phyloP scores from a whole-genome alignment of 1,140 invertebrate genomes.

The Microplitis demolitor region DNA sequence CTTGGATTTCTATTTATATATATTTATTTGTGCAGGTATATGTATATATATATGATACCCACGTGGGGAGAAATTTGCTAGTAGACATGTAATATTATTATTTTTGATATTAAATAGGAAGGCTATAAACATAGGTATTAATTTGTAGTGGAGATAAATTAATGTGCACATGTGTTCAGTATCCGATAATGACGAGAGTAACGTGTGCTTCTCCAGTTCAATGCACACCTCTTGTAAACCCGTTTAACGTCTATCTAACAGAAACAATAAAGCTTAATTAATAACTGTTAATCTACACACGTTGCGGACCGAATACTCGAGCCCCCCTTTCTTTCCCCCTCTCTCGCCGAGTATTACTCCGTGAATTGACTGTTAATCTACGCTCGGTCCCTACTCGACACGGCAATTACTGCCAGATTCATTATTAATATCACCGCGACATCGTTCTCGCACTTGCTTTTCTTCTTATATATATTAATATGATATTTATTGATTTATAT shows the following conservation, averaged over 20 bases:
- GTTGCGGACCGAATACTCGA: neutral
- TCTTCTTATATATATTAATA: too few species aligned
- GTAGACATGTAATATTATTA: neutral
- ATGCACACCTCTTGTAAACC: conserved; percentile 44
- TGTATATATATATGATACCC: neutral
- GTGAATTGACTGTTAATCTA: too few species aligned
- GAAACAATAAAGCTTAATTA: conserved; percentile 57
- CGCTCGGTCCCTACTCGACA: too few species aligned
- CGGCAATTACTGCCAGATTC: too few species aligned
- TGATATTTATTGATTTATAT: too few species aligned
- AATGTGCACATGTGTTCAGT: conserved; percentile 37
- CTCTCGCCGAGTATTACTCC: too few species aligned
- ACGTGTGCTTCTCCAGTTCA: too few species aligned
- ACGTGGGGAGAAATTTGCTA: neutral
- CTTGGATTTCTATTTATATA: neutral
- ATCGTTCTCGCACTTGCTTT: too few species aligned
- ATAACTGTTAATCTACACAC: conserved; percentile 49
- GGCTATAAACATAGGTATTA: neutral
- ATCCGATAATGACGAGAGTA: conserved; percentile 30
- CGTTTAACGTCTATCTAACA: conserved; percentile 37
- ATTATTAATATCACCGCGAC: too few species aligned
- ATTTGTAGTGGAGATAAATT: neutral
- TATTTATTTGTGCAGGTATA: too few species aligned
- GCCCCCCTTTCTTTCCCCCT: too few species aligned
- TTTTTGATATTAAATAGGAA: neutral